Evolutionary conservation across 2,888 invertebrate species (phyloP), one percentile per base, ranked within the genome.

Genomic region (Holacanthella duospinosa): DNA sequence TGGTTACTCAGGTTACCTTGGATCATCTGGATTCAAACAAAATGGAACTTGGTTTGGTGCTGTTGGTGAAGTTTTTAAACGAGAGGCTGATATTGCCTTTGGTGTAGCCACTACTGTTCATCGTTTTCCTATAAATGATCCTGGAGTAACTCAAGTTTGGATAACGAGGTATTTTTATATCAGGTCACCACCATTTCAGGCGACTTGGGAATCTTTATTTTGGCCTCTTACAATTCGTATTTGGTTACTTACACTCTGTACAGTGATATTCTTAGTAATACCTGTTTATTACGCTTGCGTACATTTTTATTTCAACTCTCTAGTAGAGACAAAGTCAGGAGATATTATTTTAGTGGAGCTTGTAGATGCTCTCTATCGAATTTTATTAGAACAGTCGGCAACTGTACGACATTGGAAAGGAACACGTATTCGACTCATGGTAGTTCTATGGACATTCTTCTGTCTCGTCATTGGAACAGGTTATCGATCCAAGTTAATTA

Each of bases 361-460:
- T 25, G 2, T 59, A 6, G 59, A 59, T 2, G 43, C 48, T 21
- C 26, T 59, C 21, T n/a, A 27, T 27, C 58, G 64, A 26, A 48
- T 61, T 9, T 21, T 64, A 1, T 29, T 64, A 28, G 64, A 64
- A 28, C 64, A 64, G 29, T 61, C 61, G 2, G 57, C 57, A n/a
- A 29, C 64, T 12, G 19, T 61, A 9, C 53, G 61, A 19, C 24
- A 36, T 2, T 61, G 57, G 29, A 57, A 28, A 25, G 56, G 56
- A 16, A 61, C 53, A 27, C 26, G 56, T 2, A 54, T 64, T 12
- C 9, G 64, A 16, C 36, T 61, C 24, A 36, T 56, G 26, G 29
- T 64, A n/a, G 12, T 57, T 6, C 19, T 61, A 6, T 64, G 61
- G 64, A 48, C 61, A 2, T 43, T n/a, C 12, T 57, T 61, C 27